Base-by-base conservation (phyloP, 1,140 invertebrate genomes). In the Helicoverpa armigera region DNA sequence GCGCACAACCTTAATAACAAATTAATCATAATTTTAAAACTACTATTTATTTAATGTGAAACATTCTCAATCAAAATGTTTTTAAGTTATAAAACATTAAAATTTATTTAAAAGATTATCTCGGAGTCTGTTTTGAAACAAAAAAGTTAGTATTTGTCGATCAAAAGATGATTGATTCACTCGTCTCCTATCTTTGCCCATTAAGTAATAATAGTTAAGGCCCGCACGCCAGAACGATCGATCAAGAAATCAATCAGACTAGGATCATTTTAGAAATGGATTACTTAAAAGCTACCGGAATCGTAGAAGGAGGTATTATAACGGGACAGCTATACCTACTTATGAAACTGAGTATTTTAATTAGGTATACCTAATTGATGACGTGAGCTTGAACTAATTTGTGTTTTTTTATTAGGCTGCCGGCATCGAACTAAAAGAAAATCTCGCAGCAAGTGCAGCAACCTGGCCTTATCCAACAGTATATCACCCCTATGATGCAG, bases 401-500 rank as follows among this genome's bases (percentile, higher is more conserved):
- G 51, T 77, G 61, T 53, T 78, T 78, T 79, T 83, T 86, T 85
- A 93, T 87, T 94, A 97, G 96, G 96, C 96, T 74, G 96, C 96
- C 80, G 97, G 98, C 63, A 96, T 98, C 83, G 98, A 98, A 91
- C 95, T 98, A 82, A 98, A 98, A 94, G 98, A 98, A 91, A 98
- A 98, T 90, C 95, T 98, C 70, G 97, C 97, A 69, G 97, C 97
- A 18, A 97, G 97, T 86, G 97, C 97, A 48, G 96, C 97, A 18
- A 97, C 96, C 65, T 98, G 97, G 98, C 97, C 98, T 73, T 98
- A 98, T 93, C 97, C 97, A 69, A 97, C 98, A 50, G 97, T 98
- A 84, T 98, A 98, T 93, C 98, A 98, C 95, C 98, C 98, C 53
- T 98, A 98, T 94, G 98, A 98, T 87, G 97, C 97, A 61, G 97